phyloP scores from a whole-genome alignment of 2,888 invertebrate genomes.

The Phaedon cochleariae region DNA sequence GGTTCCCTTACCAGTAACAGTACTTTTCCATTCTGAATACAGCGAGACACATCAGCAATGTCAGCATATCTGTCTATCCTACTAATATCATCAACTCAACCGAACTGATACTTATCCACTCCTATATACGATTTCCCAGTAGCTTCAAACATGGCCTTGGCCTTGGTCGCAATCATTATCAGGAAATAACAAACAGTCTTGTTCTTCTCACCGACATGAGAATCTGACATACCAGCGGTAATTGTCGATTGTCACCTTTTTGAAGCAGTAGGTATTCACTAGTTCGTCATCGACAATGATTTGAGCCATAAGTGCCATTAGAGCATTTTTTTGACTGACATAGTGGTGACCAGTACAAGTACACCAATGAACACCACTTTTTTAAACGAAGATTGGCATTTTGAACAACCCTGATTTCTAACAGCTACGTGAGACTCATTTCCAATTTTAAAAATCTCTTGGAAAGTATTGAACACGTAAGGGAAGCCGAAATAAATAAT shows the following conservation, averaged over 20 bases:
- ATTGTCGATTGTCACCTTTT: constrained; percentile 47
- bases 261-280: constrained; percentile 67
- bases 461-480: constrained; percentile 78
- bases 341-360: constrained; percentile 71
- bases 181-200: constrained; percentile 65
- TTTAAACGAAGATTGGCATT: constrained; percentile 72
- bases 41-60: constrained; percentile 64
- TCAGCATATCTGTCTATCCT: constrained; percentile 66
- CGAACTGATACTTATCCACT: too few species aligned
- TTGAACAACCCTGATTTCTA: constrained; percentile 67
- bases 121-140: constrained; percentile 65
- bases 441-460: constrained; percentile 69
- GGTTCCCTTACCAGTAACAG: constrained; percentile 63
- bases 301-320: constrained; percentile 66
- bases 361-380: constrained; percentile 76
- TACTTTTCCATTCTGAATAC: constrained; percentile 66
- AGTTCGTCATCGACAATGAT: constrained; percentile 46
- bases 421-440: constrained; percentile 54
- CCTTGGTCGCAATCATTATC: constrained; percentile 71
- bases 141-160: constrained; percentile 75
- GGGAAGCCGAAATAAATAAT: constrained; percentile 78
- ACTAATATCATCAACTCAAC: constrained; percentile 70
- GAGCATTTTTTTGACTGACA: constrained; percentile 62
- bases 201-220: constrained; percentile 41
- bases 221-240: constrained; percentile 46